Base-by-base conservation (phyloP, 2,888 invertebrate species). In the Ypsolopha scabrella region DNA sequence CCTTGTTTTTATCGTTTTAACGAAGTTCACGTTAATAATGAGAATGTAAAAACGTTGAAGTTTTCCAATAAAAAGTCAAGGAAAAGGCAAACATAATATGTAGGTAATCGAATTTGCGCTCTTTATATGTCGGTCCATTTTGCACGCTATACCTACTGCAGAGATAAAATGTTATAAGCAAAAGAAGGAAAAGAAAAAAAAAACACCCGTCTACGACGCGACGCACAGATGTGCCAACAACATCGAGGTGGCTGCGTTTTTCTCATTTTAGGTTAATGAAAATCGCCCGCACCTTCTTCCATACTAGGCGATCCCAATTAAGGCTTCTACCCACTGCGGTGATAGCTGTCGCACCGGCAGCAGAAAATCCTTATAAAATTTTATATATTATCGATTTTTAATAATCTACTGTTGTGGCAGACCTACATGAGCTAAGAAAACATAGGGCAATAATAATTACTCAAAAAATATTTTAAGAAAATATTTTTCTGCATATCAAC, bases 211-310 rank as follows among this genome's bases (percentile, higher is more conserved):
- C 58, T 52, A 55, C 55, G 56, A 60, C 62, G 60, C 55, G 56
- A 60, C 62, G 60, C 64, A 64, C 61, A 63, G 68, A 68, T 63
- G 64, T 58, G 61, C 57, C 60, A 60, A 39, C 58, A 62, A 9
- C 36, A 14, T 46, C 46, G 51, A 51, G 34, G 45, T 45, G 48
- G 57, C 69, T 61, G 68, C 77, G 80, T 80, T 79, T 77, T 77
- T 80, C 70, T 74, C 73, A 76, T 78, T 80, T 72, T 68, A 76
- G 75, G 78, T 76, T 79, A 81, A 81, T 81, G 77, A 79, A 82
- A 79, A 80, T 73, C 74, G 68, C 64, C 63, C 60, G 39, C 38
- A 35, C 46, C 59, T 60, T 64, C 62, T 61, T 58, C 73, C 73
- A 65, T 73, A 69, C 61, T 52, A 57, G 67, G 68, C 60, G 62